Percentiles rank a stretch among this genome's conserved stretches.
phyloP scores from a whole-genome alignment of 2,113 vertebrate genomes.

The Cyphotilapia sp. region DNA sequence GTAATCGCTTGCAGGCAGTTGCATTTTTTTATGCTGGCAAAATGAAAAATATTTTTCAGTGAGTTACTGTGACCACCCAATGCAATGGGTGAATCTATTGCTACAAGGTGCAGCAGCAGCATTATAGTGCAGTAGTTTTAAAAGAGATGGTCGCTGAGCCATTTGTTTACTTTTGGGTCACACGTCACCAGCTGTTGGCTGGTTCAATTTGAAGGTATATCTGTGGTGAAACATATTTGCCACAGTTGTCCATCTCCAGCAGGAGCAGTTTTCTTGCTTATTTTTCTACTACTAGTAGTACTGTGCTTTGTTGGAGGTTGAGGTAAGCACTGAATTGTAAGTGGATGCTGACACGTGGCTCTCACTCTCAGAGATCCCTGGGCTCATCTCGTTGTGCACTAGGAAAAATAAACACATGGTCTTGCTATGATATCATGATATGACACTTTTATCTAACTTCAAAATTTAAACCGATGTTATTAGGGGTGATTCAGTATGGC shows the following conservation, averaged over 20 bases:
- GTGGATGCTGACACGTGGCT: background rate
- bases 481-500: accelerated
- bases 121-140: background rate
- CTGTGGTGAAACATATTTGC: background rate
- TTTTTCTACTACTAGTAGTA: accelerated
- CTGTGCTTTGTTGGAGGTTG: background rate
- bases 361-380: background rate
- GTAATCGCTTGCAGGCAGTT: accelerated
- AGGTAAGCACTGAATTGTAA: background rate
- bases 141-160: background rate
- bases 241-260: background rate
- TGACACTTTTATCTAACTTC: background rate
- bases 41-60: background rate
- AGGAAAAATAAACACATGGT: accelerated
- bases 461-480: accelerated
- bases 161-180: background rate
- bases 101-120: background rate
- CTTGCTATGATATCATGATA: background rate
- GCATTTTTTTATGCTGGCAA: background rate
- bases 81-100: background rate
- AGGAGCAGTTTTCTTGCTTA: background rate
- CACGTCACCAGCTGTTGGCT: background rate
- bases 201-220: background rate
- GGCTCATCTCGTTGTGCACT: background rate
- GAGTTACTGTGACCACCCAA: background rate